Base-by-base conservation (phyloP, 2,888 invertebrate genomes). In the Ectemnius cavifrons region DNA sequence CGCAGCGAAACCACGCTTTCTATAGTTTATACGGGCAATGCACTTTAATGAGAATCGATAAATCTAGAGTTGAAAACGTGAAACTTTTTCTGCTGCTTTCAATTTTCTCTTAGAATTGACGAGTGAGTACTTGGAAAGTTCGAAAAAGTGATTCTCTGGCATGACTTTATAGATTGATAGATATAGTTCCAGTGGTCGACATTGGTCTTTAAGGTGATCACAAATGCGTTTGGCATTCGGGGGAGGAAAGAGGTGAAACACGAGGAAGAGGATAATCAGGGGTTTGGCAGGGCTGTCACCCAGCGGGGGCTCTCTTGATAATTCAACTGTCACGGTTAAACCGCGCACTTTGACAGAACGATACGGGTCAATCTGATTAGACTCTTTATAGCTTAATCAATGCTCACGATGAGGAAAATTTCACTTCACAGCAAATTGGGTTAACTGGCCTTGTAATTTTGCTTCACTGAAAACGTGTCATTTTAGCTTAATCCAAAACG, bases 171-270 rank as follows among this genome's bases (percentile, higher is more conserved):
- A 37, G 37, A 37, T 37, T 37, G 37, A 11, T 11, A 0, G 37
- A 37, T 8, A 37, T 37, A 37, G 64, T 78, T 84, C 84, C 85
- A 87, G 88, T 87, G 87, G 84, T 86, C 86, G 86, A 79, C 84
- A 85, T 80, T 75, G 79, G 81, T 37, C 84, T 82, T 78, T 85
- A 85, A 87, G 82, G 83, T 84, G 87, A 85, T 87, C 81, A 84
- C 84, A 85, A 85, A 88, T 89, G 89, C 86, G 85, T 81, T 87
- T 88, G 88, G 85, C 86, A 88, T 89, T 89, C 89, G 89, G 87
- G 88, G 91, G 90, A 88, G 91, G 91, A 86, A 87, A 82, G 86
- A 86, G 90, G 89, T 89, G 84, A 87, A 89, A 90, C 89, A 90
- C 88, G 88, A 86, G 90, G 90, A 89, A 82, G 73, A 85, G 89